Percentiles rank a stretch among this genome's conserved stretches.
These are phyloP conservation scores for Craterocephalus amniculus DNA, from an alignment of 2,797 vertebrate genomes.

Conservation along the genomic window DNA sequence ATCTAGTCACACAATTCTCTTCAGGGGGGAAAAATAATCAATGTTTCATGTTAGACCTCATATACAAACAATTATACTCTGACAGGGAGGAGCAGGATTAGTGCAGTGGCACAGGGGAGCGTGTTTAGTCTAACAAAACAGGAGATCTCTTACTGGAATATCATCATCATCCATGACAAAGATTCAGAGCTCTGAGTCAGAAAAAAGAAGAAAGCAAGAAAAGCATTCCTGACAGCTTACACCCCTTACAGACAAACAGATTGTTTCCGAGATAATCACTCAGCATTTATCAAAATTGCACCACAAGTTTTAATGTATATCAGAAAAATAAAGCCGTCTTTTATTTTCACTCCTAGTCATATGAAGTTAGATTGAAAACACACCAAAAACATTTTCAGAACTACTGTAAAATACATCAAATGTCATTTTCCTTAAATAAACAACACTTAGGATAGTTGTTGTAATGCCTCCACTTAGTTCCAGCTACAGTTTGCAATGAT, in stretches of 20 bases:
- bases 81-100: conserved; percentile 70
- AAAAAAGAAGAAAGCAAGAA: conserved; percentile 45
- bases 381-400: too few species aligned
- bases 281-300: conserved; percentile 25
- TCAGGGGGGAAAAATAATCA: conserved; percentile 47
- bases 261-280: conserved; percentile 5
- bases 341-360: too few species aligned
- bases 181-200: conserved; percentile 38
- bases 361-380: too few species aligned
- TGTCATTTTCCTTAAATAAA: too few species aligned
- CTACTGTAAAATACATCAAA: too few species aligned
- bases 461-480: too few species aligned
- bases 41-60: conserved; percentile 54
- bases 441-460: too few species aligned
- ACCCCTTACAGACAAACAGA: conserved; percentile 31
- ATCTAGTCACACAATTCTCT: conserved; percentile 71
- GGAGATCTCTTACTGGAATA: conserved; percentile 70
- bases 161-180: conserved; percentile 57
- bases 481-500: not conserved
- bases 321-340: conserved; percentile 13
- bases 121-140: conserved; percentile 68
- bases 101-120: conserved; percentile 45
- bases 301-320: not conserved
- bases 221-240: conserved; percentile 7
- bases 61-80: conserved; percentile 56